Evolutionary conservation across 2,888 invertebrate genomes (phyloP).

Genomic region (Synergus gifuensis): DNA sequence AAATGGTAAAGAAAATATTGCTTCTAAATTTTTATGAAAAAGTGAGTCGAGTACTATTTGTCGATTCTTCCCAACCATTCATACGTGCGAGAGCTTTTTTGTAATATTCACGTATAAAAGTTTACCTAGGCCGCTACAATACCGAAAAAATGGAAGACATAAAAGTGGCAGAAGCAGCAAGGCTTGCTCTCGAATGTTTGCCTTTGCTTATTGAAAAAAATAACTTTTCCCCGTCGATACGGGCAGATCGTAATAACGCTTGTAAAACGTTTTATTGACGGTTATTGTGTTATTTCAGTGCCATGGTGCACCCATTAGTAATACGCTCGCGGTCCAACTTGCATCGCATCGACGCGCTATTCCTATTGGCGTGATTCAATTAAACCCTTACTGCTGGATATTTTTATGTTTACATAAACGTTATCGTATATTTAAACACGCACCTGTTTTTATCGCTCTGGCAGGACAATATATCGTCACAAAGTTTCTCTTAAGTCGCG

Average conservation of each 20-base stretch:
- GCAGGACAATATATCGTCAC: not conserved
- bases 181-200: slow-evolving; percentile 52
- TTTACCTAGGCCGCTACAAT: slow-evolving; percentile 27
- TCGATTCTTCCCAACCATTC: slow-evolving; percentile 8
- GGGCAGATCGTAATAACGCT: slow-evolving; percentile 52
- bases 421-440: slow-evolving; percentile 32
- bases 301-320: slow-evolving; percentile 44
- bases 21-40: slow-evolving; percentile 31
- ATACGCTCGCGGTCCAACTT: slow-evolving; percentile 41
- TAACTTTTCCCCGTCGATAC: slow-evolving; percentile 50
- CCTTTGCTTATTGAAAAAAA: slow-evolving; percentile 57
- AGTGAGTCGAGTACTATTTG: slow-evolving; percentile 11
- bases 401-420: slow-evolving; percentile 59
- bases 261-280: slow-evolving; percentile 55
- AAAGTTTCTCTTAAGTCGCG: not conserved
- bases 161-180: slow-evolving; percentile 23
- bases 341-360: slow-evolving; percentile 6
- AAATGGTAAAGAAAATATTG: not conserved
- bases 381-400: slow-evolving; percentile 46
- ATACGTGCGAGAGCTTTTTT: slow-evolving; percentile 12
- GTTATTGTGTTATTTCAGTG: slow-evolving; percentile 50
- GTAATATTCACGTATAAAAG: slow-evolving; percentile 11
- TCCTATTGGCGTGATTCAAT: slow-evolving; percentile 42
- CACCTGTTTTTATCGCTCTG: slow-evolving; percentile 9
- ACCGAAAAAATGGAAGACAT: slow-evolving; percentile 36